Evolutionary conservation across 2,888 invertebrate genomes (phyloP), one percentile per base, ranked within the genome.

Genomic region (Reticulitermes lucifugus): DNA sequence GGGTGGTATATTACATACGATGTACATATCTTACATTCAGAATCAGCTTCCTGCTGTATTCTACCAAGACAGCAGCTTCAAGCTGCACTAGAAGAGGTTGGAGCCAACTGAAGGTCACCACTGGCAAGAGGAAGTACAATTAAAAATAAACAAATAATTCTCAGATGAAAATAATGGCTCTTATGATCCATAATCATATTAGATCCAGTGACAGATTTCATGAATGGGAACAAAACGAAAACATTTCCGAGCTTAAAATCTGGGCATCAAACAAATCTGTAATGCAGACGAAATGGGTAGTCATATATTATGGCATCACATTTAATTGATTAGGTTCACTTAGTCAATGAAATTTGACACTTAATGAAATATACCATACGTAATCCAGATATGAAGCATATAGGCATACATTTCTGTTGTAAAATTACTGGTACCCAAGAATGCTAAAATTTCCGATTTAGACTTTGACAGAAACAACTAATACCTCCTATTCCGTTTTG

Each of bases 21-120:
- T 79, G 29, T 59, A 79, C 59, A 81, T 81, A 81, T 81, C 65
- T 70, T 81, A 70, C 65, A 81, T n/a, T 41, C 51, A 51, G 29
- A 81, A 25, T 77, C 22, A 43, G 46, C 77, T 65, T n/a, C 65
- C 25, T 65, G 60, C 60, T 60, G 9, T 10, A 7, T 65, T n/a
- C 65, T 14, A 65, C n/a, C 25, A 25, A 25, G 65, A 60, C 22
- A 1, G 60, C 21, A 22, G n/a, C n/a, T n/a, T 60, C 14, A n/a
- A n/a, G 65, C 65, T 65, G 25, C 25, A n/a, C 9, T 25, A 18
- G 18, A 55, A 18, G 18, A 55, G 14, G 18, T 2, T n/a, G n/a
- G 25, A 65, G 25, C n/a, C 65, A 12, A 65, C 25, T 65, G 25
- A 65, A 25, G 9, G 25, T n/a, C 65, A 65, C 12, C 65, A 65